Conservation (phyloP, 2,797 vertebrate genomes). For the Loriculus beryllinus region DNA sequence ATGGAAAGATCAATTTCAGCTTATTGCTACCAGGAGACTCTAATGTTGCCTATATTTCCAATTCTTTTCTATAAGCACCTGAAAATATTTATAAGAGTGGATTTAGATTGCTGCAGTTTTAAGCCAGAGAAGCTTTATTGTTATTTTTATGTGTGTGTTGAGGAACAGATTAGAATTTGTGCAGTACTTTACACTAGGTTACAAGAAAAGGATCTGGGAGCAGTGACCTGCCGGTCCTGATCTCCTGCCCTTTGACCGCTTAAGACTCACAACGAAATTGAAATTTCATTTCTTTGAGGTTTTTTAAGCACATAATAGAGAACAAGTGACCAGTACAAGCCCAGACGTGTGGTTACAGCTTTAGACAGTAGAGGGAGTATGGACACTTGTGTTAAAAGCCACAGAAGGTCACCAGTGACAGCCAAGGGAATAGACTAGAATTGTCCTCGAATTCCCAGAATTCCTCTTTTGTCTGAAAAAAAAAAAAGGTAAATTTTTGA, state of each 20-base stretch:
- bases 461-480: background rate
- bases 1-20: background rate
- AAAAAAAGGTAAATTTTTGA: background rate
- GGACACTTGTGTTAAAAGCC: background rate
- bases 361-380: conserved; percentile 50
- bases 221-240: background rate
- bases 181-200: background rate
- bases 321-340: background rate
- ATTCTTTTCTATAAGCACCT: background rate
- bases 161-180: background rate
- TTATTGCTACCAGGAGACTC: background rate
- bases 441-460: background rate
- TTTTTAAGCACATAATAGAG: background rate
- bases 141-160: background rate
- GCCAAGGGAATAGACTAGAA: background rate
- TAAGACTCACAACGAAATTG: background rate
- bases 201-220: background rate
- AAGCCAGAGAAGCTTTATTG: background rate
- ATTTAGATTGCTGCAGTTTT: background rate
- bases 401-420: background rate
- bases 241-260: background rate
- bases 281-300: background rate
- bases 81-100: background rate
- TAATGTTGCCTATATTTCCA: background rate
- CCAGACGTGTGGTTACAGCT: background rate